Evolutionary conservation across 2,113 vertebrate genomes (phyloP).

Genomic region (Onychostruthus taczanowskii): DNA sequence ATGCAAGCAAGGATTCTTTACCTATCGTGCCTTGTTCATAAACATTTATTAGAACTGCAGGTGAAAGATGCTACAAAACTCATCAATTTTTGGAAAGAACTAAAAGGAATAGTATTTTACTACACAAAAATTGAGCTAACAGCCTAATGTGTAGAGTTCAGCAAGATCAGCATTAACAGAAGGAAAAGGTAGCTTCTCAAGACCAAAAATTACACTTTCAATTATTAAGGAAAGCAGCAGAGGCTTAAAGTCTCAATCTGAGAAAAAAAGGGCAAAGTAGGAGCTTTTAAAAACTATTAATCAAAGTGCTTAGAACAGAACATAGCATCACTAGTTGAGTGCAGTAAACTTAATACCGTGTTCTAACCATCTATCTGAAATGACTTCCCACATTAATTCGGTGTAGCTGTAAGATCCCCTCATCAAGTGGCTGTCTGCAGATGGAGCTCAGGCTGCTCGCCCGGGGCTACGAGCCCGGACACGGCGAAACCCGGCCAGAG

Average conservation of each 20-base stretch:
- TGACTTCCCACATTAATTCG: background rate
- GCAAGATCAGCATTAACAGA: background rate
- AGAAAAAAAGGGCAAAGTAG: background rate
- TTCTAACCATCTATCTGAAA: background rate
- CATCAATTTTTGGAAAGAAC: background rate
- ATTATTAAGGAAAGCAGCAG: background rate
- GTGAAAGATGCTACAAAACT: background rate
- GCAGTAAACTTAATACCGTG: background rate
- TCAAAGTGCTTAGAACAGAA: background rate
- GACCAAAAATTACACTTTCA: background rate
- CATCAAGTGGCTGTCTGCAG: background rate
- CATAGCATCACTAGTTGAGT: background rate
- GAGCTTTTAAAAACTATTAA: background rate
- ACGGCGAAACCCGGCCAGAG: background rate
- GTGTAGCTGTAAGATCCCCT: background rate
- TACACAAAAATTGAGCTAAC: background rate
- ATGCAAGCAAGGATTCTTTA: background rate
- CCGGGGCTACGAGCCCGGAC: background rate
- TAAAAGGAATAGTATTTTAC: background rate
- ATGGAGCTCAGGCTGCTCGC: background rate
- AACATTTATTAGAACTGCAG: background rate
- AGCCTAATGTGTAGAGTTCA: background rate
- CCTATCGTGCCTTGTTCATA: rapidly evolving
- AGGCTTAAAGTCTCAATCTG: background rate
- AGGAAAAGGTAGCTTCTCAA: background rate